phyloP scores from a whole-genome alignment of 2,113 vertebrate genomes.

The Chaenocephalus aceratus region DNA sequence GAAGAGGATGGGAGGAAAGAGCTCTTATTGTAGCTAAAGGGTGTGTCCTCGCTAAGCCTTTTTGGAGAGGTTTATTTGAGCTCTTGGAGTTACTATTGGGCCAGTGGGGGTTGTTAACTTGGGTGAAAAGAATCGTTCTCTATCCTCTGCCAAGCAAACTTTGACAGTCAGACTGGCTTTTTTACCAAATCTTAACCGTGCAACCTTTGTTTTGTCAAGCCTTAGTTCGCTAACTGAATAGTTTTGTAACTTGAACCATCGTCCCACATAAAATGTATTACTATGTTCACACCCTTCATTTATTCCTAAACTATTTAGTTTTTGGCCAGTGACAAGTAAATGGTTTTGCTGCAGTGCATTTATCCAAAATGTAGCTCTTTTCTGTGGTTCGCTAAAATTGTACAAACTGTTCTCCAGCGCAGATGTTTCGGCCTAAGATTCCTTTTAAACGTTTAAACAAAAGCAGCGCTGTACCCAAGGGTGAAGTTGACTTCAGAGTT shows the following conservation, averaged over 20 bases:
- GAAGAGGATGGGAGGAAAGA: not conserved
- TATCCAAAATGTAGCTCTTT: conserved; percentile 25
- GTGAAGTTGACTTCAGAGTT: conserved; percentile 49
- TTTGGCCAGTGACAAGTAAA: too few species aligned
- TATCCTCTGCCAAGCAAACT: conserved; percentile 2
- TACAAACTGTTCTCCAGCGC: conserved; percentile 14
- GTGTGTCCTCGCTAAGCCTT: not conserved
- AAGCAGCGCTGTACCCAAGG: conserved; percentile 40
- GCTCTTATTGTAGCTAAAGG: not conserved
- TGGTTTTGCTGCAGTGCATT: conserved; percentile 38
- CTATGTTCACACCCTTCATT: not conserved
- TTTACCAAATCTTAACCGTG: too few species aligned
- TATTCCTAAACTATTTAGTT: not conserved
- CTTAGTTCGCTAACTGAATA: not conserved
- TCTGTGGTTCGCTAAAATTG: conserved; percentile 7
- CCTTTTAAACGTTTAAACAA: conserved; percentile 27
- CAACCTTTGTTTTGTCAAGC: too few species aligned
- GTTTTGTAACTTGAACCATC: not conserved
- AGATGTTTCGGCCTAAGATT: conserved; percentile 38
- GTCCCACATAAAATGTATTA: not conserved
- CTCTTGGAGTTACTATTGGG: not conserved
- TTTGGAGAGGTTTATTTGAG: not conserved
- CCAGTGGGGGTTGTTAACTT: not conserved
- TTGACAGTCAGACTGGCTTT: not conserved
- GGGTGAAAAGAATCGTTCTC: not conserved